Evolutionary conservation across 1,140 invertebrate species (phyloP), one percentile per base, ranked within the genome.

Genomic region (Lasioglossum baleicum): DNA sequence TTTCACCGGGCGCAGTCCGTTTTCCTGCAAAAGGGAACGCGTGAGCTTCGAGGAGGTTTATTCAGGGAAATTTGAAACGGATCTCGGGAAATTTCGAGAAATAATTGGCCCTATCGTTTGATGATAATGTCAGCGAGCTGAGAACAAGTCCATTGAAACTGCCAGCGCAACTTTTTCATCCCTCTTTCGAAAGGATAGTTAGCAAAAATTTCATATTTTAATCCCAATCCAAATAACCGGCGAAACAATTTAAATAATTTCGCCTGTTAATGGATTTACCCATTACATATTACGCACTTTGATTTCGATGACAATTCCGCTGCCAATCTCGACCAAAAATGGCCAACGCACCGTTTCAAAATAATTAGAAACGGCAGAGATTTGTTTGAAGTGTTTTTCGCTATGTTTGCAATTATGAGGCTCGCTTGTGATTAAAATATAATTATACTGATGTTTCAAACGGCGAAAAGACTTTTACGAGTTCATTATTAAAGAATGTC

Each of bases 101-200:
- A 86, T 88, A 88, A 86, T 86, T 86, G 85, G 80, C 60, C 10
- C 5, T 5, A 35, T 35, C 35, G 5, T 35, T 35, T 5, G 35
- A 4, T 35, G 35, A 35, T 0, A 35, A 3, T 5, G 35, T 35
- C 35, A 35, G 35, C 26, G 26, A 26, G 26, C 26, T 26, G 26
- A 1, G 26, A 0, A 26, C 26, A 26, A 26, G 0, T 26, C 26
- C 26, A 26, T 26, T 26, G 26, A 26, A 26, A 26, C 26, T 1
- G 26, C 26, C 26, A 1, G 26, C 26, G 0, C 26, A 26, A 26
- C 26, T 0, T 26, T 26, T 26, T 26, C 26, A 26, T 1, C 26
- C 26, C 26, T 26, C 26, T 26, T 26, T 26, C 26, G 26, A 26
- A 26, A 26, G 26, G 1, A 26, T 26, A 35, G 35, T 35, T 35